These are phyloP conservation scores for Beris morrisii DNA, from an alignment of 2,888 invertebrate genomes.

Conservation along the genomic window DNA sequence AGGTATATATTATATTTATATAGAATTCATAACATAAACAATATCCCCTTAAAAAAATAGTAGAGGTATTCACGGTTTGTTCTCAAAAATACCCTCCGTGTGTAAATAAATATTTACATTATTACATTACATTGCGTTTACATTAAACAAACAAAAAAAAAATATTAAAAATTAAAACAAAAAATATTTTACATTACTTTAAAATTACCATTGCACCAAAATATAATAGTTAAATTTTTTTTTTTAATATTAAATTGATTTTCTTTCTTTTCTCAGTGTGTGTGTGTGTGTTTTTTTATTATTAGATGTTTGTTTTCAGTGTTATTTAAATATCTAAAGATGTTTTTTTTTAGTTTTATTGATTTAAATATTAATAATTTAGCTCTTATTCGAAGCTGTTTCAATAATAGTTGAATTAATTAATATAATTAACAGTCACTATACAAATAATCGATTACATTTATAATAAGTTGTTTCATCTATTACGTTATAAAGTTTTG, in stretches of 20 bases:
- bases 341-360: slow-evolving; percentile 8
- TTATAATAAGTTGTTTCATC: background rate
- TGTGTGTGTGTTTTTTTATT: slow-evolving; percentile 6
- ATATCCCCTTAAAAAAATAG: slow-evolving; percentile 12
- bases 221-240: slow-evolving; percentile 25
- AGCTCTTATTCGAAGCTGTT: slow-evolving; percentile 23
- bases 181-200: slow-evolving; percentile 20
- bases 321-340: slow-evolving; percentile 8
- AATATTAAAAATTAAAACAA: slow-evolving; percentile 12
- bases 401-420: slow-evolving; percentile 30
- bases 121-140: slow-evolving; percentile 27
- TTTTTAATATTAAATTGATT: slow-evolving; percentile 9
- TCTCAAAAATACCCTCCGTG: slow-evolving; percentile 19
- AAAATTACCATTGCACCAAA: slow-evolving; percentile 32
- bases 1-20: background rate
- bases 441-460: slow-evolving; percentile 2
- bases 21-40: slow-evolving; percentile 5
- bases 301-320: background rate
- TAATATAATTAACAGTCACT: slow-evolving; percentile 32
- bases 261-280: slow-evolving; percentile 9
- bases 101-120: slow-evolving; percentile 32
- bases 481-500: background rate
- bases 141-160: slow-evolving; percentile 22
- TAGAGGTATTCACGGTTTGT: slow-evolving; percentile 9
- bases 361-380: slow-evolving; percentile 7